Percentiles rank a stretch among this genome's conserved stretches.
Conservation (phyloP, 2,797 vertebrate species). For the Acrossocheilus fasciatus region DNA sequence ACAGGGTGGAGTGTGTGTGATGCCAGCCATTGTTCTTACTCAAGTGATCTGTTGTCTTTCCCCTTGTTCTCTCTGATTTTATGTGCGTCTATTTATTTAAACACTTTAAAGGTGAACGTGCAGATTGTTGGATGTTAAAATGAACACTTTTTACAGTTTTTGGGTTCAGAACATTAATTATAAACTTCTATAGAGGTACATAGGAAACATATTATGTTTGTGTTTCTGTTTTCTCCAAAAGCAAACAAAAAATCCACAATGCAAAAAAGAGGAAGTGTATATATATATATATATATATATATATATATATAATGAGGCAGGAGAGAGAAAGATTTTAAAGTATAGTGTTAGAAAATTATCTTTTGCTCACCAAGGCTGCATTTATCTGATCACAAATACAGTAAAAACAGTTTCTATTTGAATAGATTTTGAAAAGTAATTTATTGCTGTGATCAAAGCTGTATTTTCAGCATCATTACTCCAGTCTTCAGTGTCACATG, state of each 20-base stretch:
- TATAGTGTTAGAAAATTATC: neutral
- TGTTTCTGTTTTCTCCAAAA: neutral
- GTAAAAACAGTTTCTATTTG: no score
- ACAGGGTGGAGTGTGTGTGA: constrained; percentile 20
- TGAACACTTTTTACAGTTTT: neutral
- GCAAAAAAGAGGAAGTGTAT: neutral
- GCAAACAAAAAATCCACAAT: no score
- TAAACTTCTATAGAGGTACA: neutral
- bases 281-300: no score
- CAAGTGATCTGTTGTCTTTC: constrained; percentile 23
- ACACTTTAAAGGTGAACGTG: neutral
- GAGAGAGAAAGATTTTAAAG: neutral
- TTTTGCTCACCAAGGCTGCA: neutral
- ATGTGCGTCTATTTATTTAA: neutral
- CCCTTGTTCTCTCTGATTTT: constrained; percentile 8
- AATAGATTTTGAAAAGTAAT: neutral
- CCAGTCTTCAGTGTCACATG: no score
- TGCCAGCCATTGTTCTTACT: constrained; percentile 54
- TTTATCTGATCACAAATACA: neutral
- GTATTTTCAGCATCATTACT: neutral
- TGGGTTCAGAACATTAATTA: neutral
- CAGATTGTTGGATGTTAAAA: neutral
- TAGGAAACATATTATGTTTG: neutral
- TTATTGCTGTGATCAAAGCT: neutral
- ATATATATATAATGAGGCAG: no score